A percentile compares a stretch with the other conserved stretches of the same genome.
Conservation (phyloP, 2,113 vertebrate genomes). For the Acanthisitta chloris region DNA sequence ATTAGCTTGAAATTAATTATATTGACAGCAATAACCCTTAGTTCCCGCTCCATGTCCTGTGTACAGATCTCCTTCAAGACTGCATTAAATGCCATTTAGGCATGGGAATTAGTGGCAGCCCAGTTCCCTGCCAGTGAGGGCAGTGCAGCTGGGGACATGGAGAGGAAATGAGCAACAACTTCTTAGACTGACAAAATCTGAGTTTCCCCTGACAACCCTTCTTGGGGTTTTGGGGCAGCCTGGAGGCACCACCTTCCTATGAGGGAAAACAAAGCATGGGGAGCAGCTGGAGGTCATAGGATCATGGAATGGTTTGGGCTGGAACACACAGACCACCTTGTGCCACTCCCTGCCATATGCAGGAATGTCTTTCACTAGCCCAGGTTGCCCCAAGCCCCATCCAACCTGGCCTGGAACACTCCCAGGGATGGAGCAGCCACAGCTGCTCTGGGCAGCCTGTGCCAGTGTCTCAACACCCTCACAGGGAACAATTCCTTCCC, state of each 20-base stretch:
- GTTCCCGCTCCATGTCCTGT: not conserved
- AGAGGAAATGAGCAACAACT: fast-evolving
- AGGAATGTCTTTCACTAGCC: not conserved
- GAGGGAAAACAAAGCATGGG: not conserved
- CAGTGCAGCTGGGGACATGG: fast-evolving
- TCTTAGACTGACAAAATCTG: not conserved
- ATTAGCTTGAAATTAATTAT: slow-evolving; percentile 62
- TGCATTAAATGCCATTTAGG: not conserved
- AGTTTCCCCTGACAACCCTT: not conserved
- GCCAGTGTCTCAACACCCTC: not conserved
- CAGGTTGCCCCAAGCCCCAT: fast-evolving
- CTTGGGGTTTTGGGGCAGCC: not conserved
- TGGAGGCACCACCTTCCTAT: not conserved
- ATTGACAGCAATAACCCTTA: slow-evolving; percentile 21
- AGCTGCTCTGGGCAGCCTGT: not conserved
- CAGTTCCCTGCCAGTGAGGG: not conserved
- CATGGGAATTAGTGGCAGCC: not conserved
- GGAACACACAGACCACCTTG: fast-evolving
- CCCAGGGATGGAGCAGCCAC: not conserved
- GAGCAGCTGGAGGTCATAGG: not conserved
- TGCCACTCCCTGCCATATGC: not conserved
- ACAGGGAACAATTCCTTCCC: fast-evolving
- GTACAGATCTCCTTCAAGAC: not conserved
- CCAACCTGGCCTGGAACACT: not conserved
- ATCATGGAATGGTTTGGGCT: not conserved